These are phyloP conservation scores for Podabrus alpinus DNA, from an alignment of 2,888 invertebrate species.

Conservation along the genomic window DNA sequence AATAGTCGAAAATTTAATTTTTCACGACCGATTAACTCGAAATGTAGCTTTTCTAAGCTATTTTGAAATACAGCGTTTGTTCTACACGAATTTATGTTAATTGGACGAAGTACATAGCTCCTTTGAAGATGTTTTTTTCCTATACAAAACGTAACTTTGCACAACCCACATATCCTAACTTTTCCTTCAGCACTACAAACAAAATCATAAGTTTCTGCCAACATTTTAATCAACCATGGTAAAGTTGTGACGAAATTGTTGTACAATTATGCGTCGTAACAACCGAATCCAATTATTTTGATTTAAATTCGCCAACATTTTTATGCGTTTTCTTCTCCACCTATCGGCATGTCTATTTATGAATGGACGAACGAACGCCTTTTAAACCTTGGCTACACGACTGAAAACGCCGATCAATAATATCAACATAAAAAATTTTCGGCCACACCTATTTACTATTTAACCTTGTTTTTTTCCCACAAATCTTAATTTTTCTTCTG, in stretches of 20 bases:
- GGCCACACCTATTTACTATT: conserved; percentile 1
- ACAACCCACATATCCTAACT: neutral
- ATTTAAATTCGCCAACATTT: neutral
- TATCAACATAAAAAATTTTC: neutral
- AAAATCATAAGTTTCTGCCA: neutral
- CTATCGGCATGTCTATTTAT: neutral
- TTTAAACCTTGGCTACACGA: neutral
- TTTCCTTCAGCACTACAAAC: neutral
- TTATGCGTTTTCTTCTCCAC: neutral
- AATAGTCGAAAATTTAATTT: neutral
- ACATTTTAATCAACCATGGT: conserved; percentile 1
- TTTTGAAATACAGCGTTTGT: neutral
- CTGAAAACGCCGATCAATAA: neutral
- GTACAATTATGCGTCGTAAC: neutral
- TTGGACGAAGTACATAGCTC: neutral
- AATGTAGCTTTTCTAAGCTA: neutral
- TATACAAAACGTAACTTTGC: neutral
- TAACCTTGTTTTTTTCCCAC: neutral
- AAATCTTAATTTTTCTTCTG: neutral
- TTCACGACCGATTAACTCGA: neutral
- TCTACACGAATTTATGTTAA: neutral
- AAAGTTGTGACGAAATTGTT: neutral
- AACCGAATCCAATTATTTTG: neutral
- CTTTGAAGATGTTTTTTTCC: conserved; percentile 1
- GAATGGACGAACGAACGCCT: neutral